phyloP scores from a whole-genome alignment of 2,113 vertebrate species.

The Zapornia atra region DNA sequence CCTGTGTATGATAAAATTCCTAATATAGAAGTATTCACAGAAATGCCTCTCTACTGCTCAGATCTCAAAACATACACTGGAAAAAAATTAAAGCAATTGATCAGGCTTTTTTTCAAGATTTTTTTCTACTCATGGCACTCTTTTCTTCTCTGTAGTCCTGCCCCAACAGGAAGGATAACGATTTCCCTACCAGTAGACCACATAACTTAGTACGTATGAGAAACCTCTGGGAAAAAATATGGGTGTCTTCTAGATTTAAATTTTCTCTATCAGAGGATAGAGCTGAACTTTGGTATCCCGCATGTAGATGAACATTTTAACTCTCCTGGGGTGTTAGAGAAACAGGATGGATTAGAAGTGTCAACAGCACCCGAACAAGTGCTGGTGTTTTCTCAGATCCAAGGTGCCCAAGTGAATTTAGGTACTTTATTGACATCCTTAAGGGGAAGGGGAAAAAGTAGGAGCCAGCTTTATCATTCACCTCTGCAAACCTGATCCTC shows the following conservation, averaged over 20 bases:
- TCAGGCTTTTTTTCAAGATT: not conserved
- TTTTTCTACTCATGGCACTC: not conserved
- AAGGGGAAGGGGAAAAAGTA: not conserved
- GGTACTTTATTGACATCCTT: not conserved
- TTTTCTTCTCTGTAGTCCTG: not conserved
- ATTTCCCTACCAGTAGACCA: not conserved
- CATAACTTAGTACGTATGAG: not conserved
- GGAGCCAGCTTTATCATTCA: not conserved
- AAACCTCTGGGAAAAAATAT: not conserved
- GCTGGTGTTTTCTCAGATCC: not conserved
- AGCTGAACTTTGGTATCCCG: not conserved
- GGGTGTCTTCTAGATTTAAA: not conserved
- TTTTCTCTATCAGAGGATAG: not conserved
- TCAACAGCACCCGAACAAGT: not conserved
- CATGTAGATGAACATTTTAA: not conserved
- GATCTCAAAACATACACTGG: not conserved
- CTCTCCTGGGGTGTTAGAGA: not conserved
- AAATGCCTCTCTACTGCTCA: not conserved
- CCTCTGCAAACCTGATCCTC: not conserved
- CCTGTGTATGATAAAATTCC: not conserved
- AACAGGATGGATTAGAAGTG: not conserved
- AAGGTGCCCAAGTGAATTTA: not conserved
- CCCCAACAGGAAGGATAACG: not conserved
- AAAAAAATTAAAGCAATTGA: not conserved
- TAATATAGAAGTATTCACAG: not conserved